These are phyloP conservation scores for Deladenus siricidicola DNA, from an alignment of 2,888 invertebrate genomes.

Conservation along the genomic window DNA sequence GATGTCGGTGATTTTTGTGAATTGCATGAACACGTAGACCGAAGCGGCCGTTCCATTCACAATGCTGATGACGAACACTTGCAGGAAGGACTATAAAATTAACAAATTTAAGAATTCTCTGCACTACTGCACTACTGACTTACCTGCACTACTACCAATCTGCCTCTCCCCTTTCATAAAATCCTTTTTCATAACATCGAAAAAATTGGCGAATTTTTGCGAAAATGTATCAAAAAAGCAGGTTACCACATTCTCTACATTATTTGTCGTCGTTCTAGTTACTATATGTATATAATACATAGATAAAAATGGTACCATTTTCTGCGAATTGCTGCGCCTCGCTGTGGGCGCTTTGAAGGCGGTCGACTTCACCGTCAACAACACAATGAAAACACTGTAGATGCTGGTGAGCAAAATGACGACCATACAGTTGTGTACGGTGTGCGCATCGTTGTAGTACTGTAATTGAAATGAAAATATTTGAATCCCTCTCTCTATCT, in stretches of 20 bases:
- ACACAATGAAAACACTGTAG: conserved; percentile 12
- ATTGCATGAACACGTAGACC: not conserved
- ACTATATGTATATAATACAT: not conserved
- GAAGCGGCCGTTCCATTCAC: not conserved
- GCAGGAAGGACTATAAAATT: not conserved
- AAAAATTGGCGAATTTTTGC: no score
- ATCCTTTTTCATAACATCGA: no score
- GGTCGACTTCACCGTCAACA: not conserved
- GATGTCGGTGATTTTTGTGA: not conserved
- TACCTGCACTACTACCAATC: no score
- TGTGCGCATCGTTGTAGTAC: conserved; percentile 10
- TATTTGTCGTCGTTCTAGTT: no score
- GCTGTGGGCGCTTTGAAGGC: not conserved
- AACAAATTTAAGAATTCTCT: no score
- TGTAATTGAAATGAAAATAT: not conserved
- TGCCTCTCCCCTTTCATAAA: no score
- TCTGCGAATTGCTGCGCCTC: not conserved
- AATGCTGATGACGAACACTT: not conserved
- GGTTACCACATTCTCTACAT: no score
- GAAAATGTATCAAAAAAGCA: no score
- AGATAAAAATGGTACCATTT: not conserved
- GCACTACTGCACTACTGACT: no score
- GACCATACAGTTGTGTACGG: conserved; percentile 17
- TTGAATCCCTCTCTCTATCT: no score
- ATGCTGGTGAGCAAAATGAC: conserved; percentile 11